phyloP scores from a whole-genome alignment of 2,113 vertebrate genomes.

The Cavia aperea region DNA sequence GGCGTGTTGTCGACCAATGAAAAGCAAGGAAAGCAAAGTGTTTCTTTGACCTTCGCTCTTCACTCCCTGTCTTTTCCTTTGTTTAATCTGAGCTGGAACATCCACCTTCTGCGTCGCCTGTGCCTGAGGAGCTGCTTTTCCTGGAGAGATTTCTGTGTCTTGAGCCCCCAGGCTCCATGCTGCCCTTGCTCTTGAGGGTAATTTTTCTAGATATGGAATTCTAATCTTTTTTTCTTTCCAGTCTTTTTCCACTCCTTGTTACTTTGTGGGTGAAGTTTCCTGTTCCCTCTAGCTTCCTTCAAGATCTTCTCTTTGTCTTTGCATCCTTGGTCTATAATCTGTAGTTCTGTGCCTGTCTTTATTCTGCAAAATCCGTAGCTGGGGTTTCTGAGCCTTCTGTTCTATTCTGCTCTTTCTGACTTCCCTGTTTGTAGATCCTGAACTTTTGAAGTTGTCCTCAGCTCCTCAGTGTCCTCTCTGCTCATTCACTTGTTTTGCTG shows the following conservation, averaged over 20 bases:
- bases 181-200: background rate
- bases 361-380: background rate
- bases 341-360: background rate
- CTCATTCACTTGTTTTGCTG: background rate
- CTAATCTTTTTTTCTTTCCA: background rate
- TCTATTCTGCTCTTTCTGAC: background rate
- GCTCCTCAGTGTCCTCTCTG: background rate
- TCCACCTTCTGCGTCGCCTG: background rate
- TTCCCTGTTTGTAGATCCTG: background rate
- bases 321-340: background rate
- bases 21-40: background rate
- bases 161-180: background rate
- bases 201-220: background rate
- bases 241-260: background rate
- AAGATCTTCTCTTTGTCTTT: background rate
- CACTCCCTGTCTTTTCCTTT: too few relatives aligned
- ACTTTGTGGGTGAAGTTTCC: background rate
- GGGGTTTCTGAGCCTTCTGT: background rate
- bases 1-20: background rate
- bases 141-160: background rate
- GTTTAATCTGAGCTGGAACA: background rate
- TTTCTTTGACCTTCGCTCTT: background rate
- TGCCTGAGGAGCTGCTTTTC: background rate
- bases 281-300: too few relatives aligned
- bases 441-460: background rate